These are phyloP conservation scores for Alouatta palliata DNA, from an alignment of 2,113 vertebrate genomes.

Conservation along the genomic window DNA sequence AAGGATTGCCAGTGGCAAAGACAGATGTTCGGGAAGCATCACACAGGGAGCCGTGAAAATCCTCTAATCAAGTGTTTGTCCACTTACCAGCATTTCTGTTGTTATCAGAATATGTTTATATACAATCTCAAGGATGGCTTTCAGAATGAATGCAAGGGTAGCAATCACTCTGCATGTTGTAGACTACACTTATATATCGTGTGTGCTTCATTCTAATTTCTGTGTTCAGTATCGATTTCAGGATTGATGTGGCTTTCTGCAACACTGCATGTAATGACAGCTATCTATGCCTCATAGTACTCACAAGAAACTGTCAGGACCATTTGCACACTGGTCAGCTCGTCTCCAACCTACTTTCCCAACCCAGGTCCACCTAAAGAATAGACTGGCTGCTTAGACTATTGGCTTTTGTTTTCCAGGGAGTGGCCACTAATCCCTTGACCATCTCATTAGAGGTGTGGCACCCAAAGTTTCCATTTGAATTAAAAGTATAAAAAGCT, in stretches of 20 bases:
- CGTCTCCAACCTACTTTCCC: background rate
- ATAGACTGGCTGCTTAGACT: background rate
- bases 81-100: background rate
- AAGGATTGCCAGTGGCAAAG: background rate
- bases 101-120: background rate
- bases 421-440: background rate
- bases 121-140: background rate
- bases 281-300: background rate
- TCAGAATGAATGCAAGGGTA: background rate
- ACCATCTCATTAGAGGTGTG: background rate
- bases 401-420: background rate
- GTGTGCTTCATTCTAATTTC: background rate
- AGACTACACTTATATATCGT: background rate
- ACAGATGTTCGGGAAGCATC: background rate
- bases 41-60: background rate
- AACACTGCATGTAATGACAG: background rate
- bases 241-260: background rate
- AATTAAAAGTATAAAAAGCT: slow-evolving; percentile 23
- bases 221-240: background rate
- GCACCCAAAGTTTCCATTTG: background rate
- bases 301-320: background rate
- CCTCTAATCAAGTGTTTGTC: background rate
- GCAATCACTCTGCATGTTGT: background rate
- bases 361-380: background rate
- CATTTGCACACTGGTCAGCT: background rate